These are phyloP conservation scores for Bimastos eiseni DNA, from an alignment of 2,888 invertebrate species.

Conservation along the genomic window DNA sequence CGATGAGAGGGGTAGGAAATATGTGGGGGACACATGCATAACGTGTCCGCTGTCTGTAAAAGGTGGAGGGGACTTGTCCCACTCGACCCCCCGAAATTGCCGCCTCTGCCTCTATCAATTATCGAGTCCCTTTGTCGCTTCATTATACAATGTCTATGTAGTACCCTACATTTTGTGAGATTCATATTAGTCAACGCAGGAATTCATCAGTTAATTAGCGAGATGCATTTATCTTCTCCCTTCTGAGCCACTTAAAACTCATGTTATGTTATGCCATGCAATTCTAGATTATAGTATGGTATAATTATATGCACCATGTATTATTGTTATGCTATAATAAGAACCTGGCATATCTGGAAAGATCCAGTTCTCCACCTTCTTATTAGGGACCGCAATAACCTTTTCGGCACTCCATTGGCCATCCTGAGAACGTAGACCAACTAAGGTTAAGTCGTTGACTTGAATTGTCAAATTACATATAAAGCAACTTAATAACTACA, in stretches of 20 bases:
- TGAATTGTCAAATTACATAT: not conserved
- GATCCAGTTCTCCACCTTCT: conserved; percentile 78
- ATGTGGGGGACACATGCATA: no score
- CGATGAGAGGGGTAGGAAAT: no score
- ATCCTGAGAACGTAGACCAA: conserved; percentile 45
- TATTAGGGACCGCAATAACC: conserved; percentile 81
- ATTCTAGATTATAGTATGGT: not conserved
- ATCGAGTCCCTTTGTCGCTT: no score
- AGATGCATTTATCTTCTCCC: no score
- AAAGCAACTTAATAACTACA: not conserved
- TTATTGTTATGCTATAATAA: not conserved
- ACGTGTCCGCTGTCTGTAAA: no score
- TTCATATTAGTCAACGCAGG: not conserved
- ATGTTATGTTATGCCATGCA: not conserved
- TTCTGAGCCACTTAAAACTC: not conserved
- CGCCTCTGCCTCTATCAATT: no score
- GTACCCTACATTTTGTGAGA: no score
- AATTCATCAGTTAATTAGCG: not conserved
- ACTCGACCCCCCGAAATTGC: no score
- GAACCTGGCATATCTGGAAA: conserved; percentile 74
- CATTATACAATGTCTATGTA: no score
- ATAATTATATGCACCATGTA: no score
- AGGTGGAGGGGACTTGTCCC: no score
- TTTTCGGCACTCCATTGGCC: conserved; percentile 77
- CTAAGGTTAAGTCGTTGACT: not conserved